These are phyloP conservation scores for Apamea crenata DNA, from an alignment of 2,888 invertebrate genomes.

Conservation along the genomic window DNA sequence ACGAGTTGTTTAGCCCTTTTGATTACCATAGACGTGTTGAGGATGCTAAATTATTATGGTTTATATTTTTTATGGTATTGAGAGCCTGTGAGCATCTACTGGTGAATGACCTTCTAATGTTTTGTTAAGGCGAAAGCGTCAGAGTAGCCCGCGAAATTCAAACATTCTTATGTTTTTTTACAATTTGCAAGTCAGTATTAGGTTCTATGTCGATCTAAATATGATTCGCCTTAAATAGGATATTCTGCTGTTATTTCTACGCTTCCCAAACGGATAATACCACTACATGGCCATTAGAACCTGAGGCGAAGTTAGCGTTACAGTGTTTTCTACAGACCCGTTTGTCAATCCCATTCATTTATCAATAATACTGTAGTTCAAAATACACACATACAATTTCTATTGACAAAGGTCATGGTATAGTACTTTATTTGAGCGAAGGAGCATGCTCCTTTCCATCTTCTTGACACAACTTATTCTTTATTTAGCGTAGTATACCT, in stretches of 20 bases:
- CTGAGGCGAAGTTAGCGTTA: neutral
- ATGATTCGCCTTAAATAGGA: too few relatives aligned
- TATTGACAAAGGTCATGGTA: neutral
- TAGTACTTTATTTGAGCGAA: neutral
- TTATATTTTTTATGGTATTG: slow-evolving; percentile 21
- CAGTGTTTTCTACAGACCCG: neutral
- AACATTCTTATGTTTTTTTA: too few relatives aligned
- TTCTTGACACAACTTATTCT: neutral
- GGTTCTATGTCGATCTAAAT: too few relatives aligned
- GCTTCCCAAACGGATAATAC: neutral
- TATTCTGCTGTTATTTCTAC: neutral
- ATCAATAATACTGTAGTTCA: too few relatives aligned
- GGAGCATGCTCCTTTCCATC: neutral
- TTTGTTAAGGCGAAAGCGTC: too few relatives aligned
- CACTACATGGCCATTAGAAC: neutral
- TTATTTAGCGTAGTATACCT: neutral
- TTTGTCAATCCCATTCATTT: neutral
- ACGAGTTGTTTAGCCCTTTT: slow-evolving; percentile 50
- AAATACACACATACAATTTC: neutral
- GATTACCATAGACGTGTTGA: slow-evolving; percentile 51
- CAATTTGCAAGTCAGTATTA: too few relatives aligned
- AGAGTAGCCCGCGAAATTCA: too few relatives aligned
- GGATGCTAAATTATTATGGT: slow-evolving; percentile 29
- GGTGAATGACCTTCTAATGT: slow-evolving; percentile 2
- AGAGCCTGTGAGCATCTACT: neutral